These are phyloP conservation scores for Temnothorax ravouxi DNA, from an alignment of 2,888 invertebrate species.

Conservation along the genomic window DNA sequence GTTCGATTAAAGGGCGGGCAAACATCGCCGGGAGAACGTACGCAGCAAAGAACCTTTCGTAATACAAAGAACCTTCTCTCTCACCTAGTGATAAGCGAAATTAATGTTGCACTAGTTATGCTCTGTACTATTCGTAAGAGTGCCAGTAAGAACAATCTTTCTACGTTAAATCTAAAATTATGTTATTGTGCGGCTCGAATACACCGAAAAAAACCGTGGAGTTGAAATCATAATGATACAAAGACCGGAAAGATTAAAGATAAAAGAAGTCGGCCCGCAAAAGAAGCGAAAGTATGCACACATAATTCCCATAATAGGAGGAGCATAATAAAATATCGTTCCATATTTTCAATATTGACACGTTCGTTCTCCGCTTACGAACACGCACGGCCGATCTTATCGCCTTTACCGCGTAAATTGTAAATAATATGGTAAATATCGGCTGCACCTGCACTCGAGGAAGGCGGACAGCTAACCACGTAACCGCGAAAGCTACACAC, in stretches of 20 bases:
- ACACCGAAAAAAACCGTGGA: not conserved
- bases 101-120: constrained; percentile 23
- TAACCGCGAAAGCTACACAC: constrained; percentile 43
- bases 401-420: constrained; percentile 43
- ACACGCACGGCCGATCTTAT: constrained; percentile 27
- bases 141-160: not conserved
- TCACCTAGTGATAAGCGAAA: constrained; percentile 34
- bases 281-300: not conserved
- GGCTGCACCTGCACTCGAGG: constrained; percentile 42
- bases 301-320: constrained; percentile 3
- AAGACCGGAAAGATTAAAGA: not conserved
- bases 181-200: not conserved
- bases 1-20: constrained; percentile 20
- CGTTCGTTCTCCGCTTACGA: not conserved
- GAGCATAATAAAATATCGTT: constrained; percentile 40
- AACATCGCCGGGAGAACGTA: not conserved
- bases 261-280: not conserved
- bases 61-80: constrained; percentile 21
- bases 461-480: constrained; percentile 35
- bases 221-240: not conserved
- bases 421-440: constrained; percentile 49
- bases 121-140: not conserved
- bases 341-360: constrained; percentile 49
- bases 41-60: not conserved
- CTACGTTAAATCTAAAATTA: constrained; percentile 6